Base-by-base conservation (phyloP, 2,888 invertebrate genomes). In the Fragum sueziense region DNA sequence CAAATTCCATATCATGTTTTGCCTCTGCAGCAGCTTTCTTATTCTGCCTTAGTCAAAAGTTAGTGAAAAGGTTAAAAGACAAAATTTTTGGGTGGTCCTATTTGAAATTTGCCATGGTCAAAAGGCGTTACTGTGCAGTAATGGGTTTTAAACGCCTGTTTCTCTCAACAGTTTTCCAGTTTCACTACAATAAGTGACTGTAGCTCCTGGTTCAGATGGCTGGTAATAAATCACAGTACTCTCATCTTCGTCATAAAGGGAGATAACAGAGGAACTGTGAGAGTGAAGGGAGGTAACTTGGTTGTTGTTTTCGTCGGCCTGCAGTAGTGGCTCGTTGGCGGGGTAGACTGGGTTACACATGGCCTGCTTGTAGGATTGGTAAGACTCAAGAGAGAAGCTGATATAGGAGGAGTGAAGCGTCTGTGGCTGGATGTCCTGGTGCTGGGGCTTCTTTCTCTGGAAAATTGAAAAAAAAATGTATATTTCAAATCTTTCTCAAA, bases 361-460 rank as follows among this genome's bases (percentile, higher is more conserved):
- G 74, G 84, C 84, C 20, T 76, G 76, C 47, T 84, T 84, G 71
- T 84, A 84, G 6, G 83, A 78, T 51, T 84, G 80, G 69, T 80
- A 84, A 2, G 83, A 76, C 57, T 73, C 77, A 31, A 47, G 65
- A 27, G 68, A 73, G 41, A 52, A 74, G 34, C 27, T 62, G 65
- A 65, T 59, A 37, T 57, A 70, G 34, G 70, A 41, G 27, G 62
- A 70, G n/a, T 11, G 41, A 31, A 59, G 70, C 0, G 68, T 33
- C 25, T 47, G 62, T 2, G 52, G 37, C 57, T 70, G 70, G 25
- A 69, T 74, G 22, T 70, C 37, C 22, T 33, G 22, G 3, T 33
- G 22, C 34, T 33, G 25, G 17, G 33, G 74, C 34, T 68, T 57
- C 68, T 69, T 69, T 69, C 41, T 69, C 74, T 74, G 41, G 7